Conservation (phyloP, 2,888 invertebrate species). For the Acanthosepion esculentum region DNA sequence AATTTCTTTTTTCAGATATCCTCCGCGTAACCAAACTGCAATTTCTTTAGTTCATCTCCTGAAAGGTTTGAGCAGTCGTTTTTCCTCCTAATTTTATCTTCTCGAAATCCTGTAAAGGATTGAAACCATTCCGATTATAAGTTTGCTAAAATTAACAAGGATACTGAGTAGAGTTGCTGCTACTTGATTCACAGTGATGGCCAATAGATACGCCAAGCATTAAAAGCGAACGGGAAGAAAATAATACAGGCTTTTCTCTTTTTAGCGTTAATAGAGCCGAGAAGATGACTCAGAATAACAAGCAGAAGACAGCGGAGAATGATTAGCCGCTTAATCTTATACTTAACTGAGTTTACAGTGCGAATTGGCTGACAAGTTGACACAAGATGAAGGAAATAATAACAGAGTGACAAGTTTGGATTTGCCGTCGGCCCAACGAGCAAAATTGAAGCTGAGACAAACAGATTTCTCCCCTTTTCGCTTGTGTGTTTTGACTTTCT, state of each 20-base stretch:
- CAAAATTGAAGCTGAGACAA: background rate
- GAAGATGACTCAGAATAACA: background rate
- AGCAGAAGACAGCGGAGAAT: background rate
- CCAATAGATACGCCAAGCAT: background rate
- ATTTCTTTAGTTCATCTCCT: too few relatives aligned
- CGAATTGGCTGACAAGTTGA: constrained; percentile 10
- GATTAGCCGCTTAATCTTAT: background rate
- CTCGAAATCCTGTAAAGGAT: too few relatives aligned
- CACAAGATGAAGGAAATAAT: constrained; percentile 21
- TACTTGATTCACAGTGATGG: background rate
- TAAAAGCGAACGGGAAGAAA: background rate
- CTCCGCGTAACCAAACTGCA: too few relatives aligned
- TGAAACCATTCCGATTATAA: too few relatives aligned
- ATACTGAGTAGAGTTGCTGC: background rate
- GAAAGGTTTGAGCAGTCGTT: too few relatives aligned
- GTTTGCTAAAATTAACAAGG: background rate
- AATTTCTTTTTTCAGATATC: too few relatives aligned
- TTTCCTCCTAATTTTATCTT: too few relatives aligned
- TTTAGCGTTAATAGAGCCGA: background rate
- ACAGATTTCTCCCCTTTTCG: background rate
- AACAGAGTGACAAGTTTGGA: background rate
- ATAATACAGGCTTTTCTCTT: background rate
- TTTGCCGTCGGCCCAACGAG: background rate
- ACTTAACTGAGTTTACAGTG: background rate
- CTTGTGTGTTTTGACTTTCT: constrained; percentile 12